Base-by-base conservation (phyloP, 2,797 vertebrate species). In the Catharus ustulatus region DNA sequence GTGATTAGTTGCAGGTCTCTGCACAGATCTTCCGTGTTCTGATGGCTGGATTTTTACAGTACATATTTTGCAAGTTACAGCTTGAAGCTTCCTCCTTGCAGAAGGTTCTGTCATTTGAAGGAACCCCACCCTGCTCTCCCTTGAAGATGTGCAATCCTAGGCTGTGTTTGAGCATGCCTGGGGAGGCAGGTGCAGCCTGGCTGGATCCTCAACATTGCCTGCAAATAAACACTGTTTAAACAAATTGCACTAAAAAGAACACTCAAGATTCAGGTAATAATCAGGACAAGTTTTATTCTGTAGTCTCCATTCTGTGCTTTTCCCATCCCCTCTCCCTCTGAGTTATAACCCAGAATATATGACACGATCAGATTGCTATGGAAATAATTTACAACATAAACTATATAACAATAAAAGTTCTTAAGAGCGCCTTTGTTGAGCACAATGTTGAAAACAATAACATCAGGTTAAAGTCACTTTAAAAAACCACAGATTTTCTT, bases 11-110 rank as follows among this genome's bases (percentile, higher is more conserved):
- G 91, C 89, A 94, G 83, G 68, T 77, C 73, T 87, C 85, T 90
- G 84, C 80, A 80, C 19, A 43, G 66, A 67, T 90, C 83, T 91
- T 89, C 80, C 27, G 16, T 84, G 77, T 87, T 96, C 77, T 26
- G 52, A 48, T 82, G 49, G 81, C 68, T 96, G 95, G 94, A 82
- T 96, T 97, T 96, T 95, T 89, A 95, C 96, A 91, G 69, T 49
- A 73, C 75, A 69, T 90, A 87, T 85, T 97, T 97, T 96, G 97
- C 94, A 96, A 93, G 97, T 95, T 94, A 91, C 91, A 95, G 93
- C 97, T 97, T 97, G 97, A 97, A 97, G 93, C 80, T 87, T 91
- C 89, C 88, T 95, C 75, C 73, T 86, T 6, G 2, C 73, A 74
- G 79, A 82, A 95, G 68, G 64, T 92, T 91, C 90, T 96, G 81